A percentile compares a stretch with the other conserved stretches of the same genome.
Conservation (phyloP, 2,888 invertebrate species). For the Scaptomyza flava region DNA sequence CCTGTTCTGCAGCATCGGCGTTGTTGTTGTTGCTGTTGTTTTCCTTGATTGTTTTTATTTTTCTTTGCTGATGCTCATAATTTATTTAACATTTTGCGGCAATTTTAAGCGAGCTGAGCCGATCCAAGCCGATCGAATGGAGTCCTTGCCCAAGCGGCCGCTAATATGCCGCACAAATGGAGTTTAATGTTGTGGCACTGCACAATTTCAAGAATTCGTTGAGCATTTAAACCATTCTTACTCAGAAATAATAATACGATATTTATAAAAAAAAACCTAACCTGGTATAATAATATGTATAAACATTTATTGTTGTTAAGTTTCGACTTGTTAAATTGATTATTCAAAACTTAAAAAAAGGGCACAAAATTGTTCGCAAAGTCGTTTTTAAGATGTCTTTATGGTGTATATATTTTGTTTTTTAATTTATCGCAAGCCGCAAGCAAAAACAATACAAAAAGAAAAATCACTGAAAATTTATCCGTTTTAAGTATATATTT, state of each 20-base stretch:
- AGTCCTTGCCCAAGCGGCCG: neutral
- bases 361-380: slow-evolving; percentile 3
- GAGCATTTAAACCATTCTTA: no score
- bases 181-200: slow-evolving; percentile 21
- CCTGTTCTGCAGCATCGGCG: slow-evolving; percentile 12
- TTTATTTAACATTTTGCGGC: slow-evolving; percentile 69
- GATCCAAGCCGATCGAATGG: neutral
- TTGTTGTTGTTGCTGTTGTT: slow-evolving; percentile 21
- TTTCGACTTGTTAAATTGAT: neutral
- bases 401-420: slow-evolving; percentile 17
- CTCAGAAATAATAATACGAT: no score
- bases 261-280: no score
- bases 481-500: slow-evolving; percentile 18
- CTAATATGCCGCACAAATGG: neutral
- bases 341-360: neutral
- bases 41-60: slow-evolving; percentile 25
- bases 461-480: slow-evolving; percentile 36
- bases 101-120: slow-evolving; percentile 52
- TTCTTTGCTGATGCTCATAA: slow-evolving; percentile 54
- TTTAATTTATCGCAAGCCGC: slow-evolving; percentile 37
- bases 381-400: slow-evolving; percentile 5
- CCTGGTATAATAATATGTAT: no score
- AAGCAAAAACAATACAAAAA: slow-evolving; percentile 14
- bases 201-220: no score
- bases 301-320: neutral